Conservation (phyloP, 2,113 vertebrate genomes). For the Scomber japonicus region DNA sequence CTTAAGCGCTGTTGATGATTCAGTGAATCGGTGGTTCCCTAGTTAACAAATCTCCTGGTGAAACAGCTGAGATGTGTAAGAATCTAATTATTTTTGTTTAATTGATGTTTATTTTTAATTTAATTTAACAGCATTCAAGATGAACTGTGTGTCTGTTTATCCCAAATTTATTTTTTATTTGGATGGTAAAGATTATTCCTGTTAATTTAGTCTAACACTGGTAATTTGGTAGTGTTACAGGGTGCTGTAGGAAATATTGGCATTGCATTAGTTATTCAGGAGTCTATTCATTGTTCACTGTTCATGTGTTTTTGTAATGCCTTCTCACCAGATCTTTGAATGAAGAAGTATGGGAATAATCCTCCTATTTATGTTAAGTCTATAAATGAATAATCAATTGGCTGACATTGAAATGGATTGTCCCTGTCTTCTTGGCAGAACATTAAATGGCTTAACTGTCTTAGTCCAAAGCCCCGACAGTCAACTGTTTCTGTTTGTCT, state of each 20-base stretch:
- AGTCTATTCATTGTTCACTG: slow-evolving; percentile 29
- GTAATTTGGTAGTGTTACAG: slow-evolving; percentile 17
- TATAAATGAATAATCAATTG: slow-evolving; percentile 58
- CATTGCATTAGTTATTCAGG: slow-evolving; percentile 26
- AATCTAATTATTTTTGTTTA: background rate
- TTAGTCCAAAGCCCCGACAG: slow-evolving; percentile 17
- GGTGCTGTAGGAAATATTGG: slow-evolving; percentile 12
- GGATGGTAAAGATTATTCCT: background rate
- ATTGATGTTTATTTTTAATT: background rate
- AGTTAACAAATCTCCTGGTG: slow-evolving; percentile 26
- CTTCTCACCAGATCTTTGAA: slow-evolving; percentile 51
- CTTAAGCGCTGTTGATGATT: slow-evolving; percentile 42
- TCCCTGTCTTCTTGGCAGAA: slow-evolving; percentile 66
- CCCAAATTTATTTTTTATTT: background rate
- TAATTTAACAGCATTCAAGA: background rate
- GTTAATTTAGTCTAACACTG: background rate
- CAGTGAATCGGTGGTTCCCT: slow-evolving; percentile 24
- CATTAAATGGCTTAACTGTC: slow-evolving; percentile 59
- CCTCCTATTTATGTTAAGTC: slow-evolving; percentile 36
- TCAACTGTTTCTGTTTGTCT: slow-evolving; percentile 60
- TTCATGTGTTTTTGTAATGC: slow-evolving; percentile 36
- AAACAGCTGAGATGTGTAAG: background rate
- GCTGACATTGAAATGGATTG: slow-evolving; percentile 57
- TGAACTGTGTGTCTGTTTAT: background rate
- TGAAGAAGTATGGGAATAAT: slow-evolving; percentile 61